These are phyloP conservation scores for Trimorus sp. DNA, from an alignment of 2,888 invertebrate genomes.

Conservation along the genomic window DNA sequence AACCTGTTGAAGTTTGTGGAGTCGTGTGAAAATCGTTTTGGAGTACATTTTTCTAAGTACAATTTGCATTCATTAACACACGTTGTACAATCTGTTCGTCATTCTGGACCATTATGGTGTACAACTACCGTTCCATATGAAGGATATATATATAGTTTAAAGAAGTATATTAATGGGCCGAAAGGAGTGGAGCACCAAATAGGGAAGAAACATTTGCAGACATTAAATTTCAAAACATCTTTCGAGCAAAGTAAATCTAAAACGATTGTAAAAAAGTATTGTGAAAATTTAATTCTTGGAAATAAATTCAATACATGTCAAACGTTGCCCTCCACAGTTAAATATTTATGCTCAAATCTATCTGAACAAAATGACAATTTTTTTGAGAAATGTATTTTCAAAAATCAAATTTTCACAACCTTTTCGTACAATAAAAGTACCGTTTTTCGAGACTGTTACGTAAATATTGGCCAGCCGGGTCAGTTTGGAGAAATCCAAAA, in stretches of 20 bases:
- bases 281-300: constrained; percentile 9
- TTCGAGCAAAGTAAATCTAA: constrained; percentile 8
- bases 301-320: background rate
- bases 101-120: constrained; percentile 30
- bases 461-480: background rate
- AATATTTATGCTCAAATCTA: background rate
- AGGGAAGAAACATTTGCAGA: constrained; percentile 18
- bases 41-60: constrained; percentile 2
- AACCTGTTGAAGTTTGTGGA: constrained; percentile 12
- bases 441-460: constrained; percentile 7
- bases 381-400: constrained; percentile 17
- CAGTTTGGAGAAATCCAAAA: constrained; percentile 3
- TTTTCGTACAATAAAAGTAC: constrained; percentile 8
- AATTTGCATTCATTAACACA: constrained; percentile 28
- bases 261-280: constrained; percentile 12
- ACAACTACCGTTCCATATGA: constrained; percentile 24
- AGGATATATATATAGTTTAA: constrained; percentile 18
- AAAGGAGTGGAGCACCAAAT: constrained; percentile 27
- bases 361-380: constrained; percentile 1
- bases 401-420: constrained; percentile 5
- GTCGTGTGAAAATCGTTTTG: background rate
- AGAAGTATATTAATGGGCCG: constrained; percentile 17
- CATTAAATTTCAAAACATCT: background rate
- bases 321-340: background rate
- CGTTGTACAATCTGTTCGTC: constrained; percentile 14